A percentile compares a stretch with the other conserved stretches of the same genome.
Conservation (phyloP, 2,113 vertebrate species). For the Ursus arctos region DNA sequence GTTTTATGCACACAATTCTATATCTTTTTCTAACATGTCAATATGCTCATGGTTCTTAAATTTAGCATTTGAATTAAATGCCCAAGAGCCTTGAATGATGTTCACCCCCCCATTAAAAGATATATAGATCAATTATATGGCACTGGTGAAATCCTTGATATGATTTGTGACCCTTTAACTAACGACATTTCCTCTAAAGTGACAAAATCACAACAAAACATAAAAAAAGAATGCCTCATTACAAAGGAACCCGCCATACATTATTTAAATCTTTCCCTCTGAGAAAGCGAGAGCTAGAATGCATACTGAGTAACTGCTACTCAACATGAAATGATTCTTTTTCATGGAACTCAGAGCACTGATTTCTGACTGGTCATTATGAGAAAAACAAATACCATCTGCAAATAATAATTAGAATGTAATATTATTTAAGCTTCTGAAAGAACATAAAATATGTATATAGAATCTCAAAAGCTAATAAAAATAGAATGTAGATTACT, state of each 20-base stretch:
- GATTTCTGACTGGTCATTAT: constrained; percentile 52
- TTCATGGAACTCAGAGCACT: background rate
- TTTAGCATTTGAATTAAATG: constrained; percentile 72
- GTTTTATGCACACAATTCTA: constrained; percentile 56
- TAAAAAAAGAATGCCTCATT: constrained; percentile 61
- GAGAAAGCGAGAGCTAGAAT: constrained; percentile 62
- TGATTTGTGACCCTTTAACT: constrained; percentile 68
- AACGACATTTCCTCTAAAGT: constrained; percentile 69
- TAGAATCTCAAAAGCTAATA: constrained; percentile 56
- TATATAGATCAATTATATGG: constrained; percentile 48
- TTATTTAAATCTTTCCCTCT: constrained; percentile 76
- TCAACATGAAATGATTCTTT: constrained; percentile 47
- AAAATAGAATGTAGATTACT: constrained; percentile 62
- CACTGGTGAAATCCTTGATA: constrained; percentile 57
- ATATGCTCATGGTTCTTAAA: constrained; percentile 39
- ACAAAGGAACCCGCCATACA: constrained; percentile 63
- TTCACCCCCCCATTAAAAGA: constrained; percentile 28
- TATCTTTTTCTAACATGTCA: constrained; percentile 35
- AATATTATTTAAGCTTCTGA: constrained; percentile 64
- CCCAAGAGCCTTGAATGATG: constrained; percentile 48
- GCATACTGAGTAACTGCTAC: background rate
- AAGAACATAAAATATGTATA: constrained; percentile 72
- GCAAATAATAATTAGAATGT: constrained; percentile 73
- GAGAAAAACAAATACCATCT: constrained; percentile 64
- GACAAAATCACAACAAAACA: constrained; percentile 74